phyloP scores from a whole-genome alignment of 2,797 vertebrate species.

The Sebastolobus alascanus region DNA sequence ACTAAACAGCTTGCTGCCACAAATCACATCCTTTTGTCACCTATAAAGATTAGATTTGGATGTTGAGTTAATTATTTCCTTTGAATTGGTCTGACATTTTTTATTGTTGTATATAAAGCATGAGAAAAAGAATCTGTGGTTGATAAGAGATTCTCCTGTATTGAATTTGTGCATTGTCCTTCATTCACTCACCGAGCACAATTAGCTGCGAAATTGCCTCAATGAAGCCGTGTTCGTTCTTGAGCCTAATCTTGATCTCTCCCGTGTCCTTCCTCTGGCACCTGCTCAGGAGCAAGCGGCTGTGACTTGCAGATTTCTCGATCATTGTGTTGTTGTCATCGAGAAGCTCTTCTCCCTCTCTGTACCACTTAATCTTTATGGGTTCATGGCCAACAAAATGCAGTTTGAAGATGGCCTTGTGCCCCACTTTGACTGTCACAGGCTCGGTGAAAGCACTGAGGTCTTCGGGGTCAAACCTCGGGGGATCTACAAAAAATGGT shows the following conservation, averaged over 20 bases:
- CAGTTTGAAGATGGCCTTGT: slow-evolving; percentile 86
- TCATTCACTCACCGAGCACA: slow-evolving; percentile 86
- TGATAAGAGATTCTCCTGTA: not conserved
- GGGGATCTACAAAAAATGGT: slow-evolving; percentile 84
- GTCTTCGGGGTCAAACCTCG: slow-evolving; percentile 83
- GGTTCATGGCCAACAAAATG: slow-evolving; percentile 87
- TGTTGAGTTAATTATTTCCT: not conserved
- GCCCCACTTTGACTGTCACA: slow-evolving; percentile 86
- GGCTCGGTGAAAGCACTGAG: slow-evolving; percentile 82
- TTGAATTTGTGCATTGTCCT: not conserved
- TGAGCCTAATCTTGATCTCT: slow-evolving; percentile 89
- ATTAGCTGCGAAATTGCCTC: slow-evolving; percentile 84
- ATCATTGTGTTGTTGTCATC: slow-evolving; percentile 77
- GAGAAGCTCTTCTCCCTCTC: slow-evolving; percentile 85
- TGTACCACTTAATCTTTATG: slow-evolving; percentile 87
- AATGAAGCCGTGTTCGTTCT: slow-evolving; percentile 85
- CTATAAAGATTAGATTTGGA: not conserved
- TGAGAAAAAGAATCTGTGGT: not conserved
- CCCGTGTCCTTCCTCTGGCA: slow-evolving; percentile 86
- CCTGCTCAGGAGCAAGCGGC: slow-evolving; percentile 86
- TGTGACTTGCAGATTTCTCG: slow-evolving; percentile 81
- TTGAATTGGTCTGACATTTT: not conserved
- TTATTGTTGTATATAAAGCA: not conserved
- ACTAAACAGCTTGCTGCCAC: not conserved
- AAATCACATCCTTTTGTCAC: slow-evolving; percentile 5